These are phyloP conservation scores for Parazoanthus darwini DNA, from an alignment of 92 coral and sea anemone species.

Conservation along the genomic window DNA sequence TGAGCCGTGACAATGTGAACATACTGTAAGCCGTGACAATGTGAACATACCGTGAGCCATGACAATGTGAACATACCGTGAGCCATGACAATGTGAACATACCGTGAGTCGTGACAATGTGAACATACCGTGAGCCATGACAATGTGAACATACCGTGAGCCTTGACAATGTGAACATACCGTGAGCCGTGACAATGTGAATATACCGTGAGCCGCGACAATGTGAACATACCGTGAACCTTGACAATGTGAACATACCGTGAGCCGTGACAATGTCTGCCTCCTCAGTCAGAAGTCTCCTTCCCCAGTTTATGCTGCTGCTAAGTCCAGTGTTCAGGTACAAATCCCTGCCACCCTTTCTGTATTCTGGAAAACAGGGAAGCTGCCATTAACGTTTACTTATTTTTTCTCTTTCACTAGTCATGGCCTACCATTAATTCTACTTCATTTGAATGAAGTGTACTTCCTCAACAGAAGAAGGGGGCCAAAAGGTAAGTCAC, in stretches of 20 bases:
- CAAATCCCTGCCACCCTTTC: slow-evolving; percentile 51
- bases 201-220: no score
- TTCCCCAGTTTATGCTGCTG: slow-evolving; percentile 89
- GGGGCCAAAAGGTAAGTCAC: no score
- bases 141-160: background rate
- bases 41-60: background rate
- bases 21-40: background rate
- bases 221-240: background rate
- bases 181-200: background rate
- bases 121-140: background rate
- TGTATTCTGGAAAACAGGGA: slow-evolving; percentile 50
- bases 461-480: no score
- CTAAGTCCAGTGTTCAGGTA: slow-evolving; percentile 95
- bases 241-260: slow-evolving; percentile 58
- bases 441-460: no score
- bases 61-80: background rate
- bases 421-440: no score
- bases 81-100: background rate
- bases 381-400: background rate
- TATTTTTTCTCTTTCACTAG: no score
- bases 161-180: background rate
- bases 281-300: slow-evolving; percentile 83
- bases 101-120: background rate
- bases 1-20: background rate
- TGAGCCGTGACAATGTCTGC: slow-evolving; percentile 99